These are phyloP conservation scores for Linnaemya tessellans DNA, from an alignment of 2,888 invertebrate genomes.

Conservation along the genomic window DNA sequence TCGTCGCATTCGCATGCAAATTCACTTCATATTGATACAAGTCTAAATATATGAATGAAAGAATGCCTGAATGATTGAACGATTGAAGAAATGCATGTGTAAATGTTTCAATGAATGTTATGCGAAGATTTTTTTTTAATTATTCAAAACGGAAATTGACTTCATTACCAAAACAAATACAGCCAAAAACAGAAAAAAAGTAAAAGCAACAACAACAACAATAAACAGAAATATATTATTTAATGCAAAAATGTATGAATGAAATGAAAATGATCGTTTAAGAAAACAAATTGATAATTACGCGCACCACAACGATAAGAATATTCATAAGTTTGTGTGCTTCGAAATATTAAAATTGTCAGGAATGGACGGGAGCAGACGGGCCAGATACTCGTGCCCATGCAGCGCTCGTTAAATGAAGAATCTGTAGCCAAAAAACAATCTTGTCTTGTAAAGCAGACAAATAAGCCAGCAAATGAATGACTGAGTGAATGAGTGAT, in stretches of 20 bases:
- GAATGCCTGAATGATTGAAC: background rate
- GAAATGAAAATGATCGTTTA: slow-evolving; percentile 63
- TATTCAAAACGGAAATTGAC: slow-evolving; percentile 80
- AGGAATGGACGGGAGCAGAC: background rate
- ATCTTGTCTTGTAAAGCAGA: slow-evolving; percentile 31
- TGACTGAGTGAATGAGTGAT: slow-evolving; percentile 37
- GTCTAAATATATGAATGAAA: slow-evolving; percentile 35
- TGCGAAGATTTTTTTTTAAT: slow-evolving; percentile 25
- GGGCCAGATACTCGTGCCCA: background rate
- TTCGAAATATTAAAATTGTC: background rate
- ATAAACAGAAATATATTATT: slow-evolving; percentile 16
- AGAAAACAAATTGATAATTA: slow-evolving; percentile 55
- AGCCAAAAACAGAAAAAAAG: slow-evolving; percentile 25
- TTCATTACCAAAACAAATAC: slow-evolving; percentile 82
- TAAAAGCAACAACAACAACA: slow-evolving; percentile 12
- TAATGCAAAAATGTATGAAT: slow-evolving; percentile 41
- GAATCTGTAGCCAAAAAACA: background rate
- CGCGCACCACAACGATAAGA: slow-evolving; percentile 23
- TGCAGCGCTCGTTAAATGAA: background rate
- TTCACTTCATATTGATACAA: slow-evolving; percentile 43
- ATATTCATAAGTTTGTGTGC: slow-evolving; percentile 46
- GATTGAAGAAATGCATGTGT: slow-evolving; percentile 6
- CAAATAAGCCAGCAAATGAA: background rate
- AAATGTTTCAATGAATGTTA: slow-evolving; percentile 14
- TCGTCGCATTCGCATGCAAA: slow-evolving; percentile 55